Evolutionary conservation across 2,113 vertebrate genomes (phyloP).

Genomic region (Hystrix brachyura): DNA sequence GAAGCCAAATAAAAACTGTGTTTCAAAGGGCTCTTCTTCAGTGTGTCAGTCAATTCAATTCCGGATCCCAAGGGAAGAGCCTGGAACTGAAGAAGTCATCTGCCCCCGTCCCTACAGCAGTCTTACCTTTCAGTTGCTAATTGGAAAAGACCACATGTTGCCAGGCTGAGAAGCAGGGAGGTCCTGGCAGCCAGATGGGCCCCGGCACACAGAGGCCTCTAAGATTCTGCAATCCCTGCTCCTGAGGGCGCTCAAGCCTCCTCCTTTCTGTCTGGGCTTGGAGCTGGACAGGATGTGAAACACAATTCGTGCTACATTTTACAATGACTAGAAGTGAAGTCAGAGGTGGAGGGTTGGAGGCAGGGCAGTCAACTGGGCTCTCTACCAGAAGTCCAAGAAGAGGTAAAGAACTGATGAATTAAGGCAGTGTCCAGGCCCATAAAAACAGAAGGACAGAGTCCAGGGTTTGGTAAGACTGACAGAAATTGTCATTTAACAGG

Average conservation of each 20-base stretch:
- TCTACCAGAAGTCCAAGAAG: background rate
- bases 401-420: background rate
- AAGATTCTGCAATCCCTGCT: background rate
- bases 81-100: background rate
- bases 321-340: background rate
- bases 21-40: background rate
- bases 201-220: background rate
- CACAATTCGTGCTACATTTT: background rate
- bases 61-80: background rate
- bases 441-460: background rate
- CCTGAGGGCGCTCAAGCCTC: background rate
- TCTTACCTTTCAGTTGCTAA: background rate
- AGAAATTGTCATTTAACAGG: background rate
- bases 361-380: background rate
- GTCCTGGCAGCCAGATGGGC: background rate
- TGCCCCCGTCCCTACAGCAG: background rate
- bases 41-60: constrained; percentile 10
- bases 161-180: background rate
- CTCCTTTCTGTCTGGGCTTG: background rate
- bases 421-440: background rate
- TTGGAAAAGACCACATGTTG: background rate
- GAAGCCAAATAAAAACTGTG: background rate
- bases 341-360: background rate
- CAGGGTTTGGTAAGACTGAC: background rate
- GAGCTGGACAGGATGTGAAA: background rate